Base-by-base conservation (phyloP, 2,888 invertebrate species). In the Diogma glabrata region DNA sequence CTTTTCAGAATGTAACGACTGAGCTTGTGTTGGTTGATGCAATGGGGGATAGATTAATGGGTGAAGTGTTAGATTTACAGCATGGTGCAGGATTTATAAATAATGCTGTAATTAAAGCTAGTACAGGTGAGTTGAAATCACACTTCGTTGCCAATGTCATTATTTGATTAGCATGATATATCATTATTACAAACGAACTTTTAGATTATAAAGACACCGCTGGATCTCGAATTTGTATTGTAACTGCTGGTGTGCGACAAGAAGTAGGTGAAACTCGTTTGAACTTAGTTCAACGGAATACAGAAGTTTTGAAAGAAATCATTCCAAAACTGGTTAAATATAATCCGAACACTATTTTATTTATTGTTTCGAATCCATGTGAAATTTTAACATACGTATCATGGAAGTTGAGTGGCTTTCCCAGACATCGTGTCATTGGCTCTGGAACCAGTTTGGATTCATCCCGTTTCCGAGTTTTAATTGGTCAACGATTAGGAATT, bases 361-460 rank as follows among this genome's bases (percentile, higher is more conserved):
- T 94, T 54, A 82, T 94, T 61, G 92, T 94, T 6, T 88, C 89
- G 59, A 94, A 94, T 69, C 94, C 94, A 1, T 91, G 92, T 23
- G 94, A 95, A 65, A 84, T 94, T 55, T 73, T 95, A 62, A 92
- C 93, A 0, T 93, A 89, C 66, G 89, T 93, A 10, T 84, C 93
- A 14, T 95, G 93, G 93, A 92, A 89, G 70, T 66, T 95, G 51
- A 91, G 91, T 57, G 92, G 92, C 7, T 73, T 94, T 58, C 92
- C 94, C 9, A 82, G 83, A 66, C 79, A 90, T 64, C 80, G 85
- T 28, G 87, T 94, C 47, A 84, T 95, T 64, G 94, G 94, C 9
- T 89, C 91, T 45, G 94, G 94, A 6, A 93, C 93, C 38, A 93
- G 93, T 71, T 75, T 95, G 60, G 94, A 94, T 71, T 90, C 93